These are phyloP conservation scores for Cossypha heuglini DNA, from an alignment of 2,797 vertebrate species.

Conservation along the genomic window DNA sequence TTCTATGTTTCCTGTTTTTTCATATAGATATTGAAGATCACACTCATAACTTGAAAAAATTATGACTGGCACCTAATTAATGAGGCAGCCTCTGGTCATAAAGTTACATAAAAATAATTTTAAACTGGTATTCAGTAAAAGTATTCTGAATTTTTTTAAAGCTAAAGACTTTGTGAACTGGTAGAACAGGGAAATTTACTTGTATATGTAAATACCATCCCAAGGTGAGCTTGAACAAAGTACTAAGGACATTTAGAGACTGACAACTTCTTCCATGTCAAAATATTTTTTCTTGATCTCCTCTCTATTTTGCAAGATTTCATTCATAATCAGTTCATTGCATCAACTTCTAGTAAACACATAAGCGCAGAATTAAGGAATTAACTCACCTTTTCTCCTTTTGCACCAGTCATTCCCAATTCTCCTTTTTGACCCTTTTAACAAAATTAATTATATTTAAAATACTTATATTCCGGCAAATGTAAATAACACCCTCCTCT, in stretches of 20 bases:
- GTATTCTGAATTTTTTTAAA: neutral
- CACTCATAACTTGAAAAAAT: neutral
- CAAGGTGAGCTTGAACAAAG: neutral
- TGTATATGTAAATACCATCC: neutral
- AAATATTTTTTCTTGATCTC: neutral
- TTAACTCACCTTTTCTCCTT: constrained; percentile 84
- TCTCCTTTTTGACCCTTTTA: constrained; percentile 79
- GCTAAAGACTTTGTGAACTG: neutral
- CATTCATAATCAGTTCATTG: neutral
- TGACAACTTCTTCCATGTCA: neutral
- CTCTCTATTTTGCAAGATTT: neutral
- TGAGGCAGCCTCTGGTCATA: neutral
- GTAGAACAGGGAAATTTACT: neutral
- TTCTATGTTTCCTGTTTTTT: neutral
- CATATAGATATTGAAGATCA: neutral
- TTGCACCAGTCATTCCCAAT: constrained; percentile 69
- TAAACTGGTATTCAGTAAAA: neutral
- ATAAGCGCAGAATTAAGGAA: neutral
- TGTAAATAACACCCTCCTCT: neutral
- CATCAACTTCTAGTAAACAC: neutral
- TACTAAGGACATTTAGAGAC: neutral
- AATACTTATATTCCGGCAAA: neutral
- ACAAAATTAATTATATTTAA: constrained; percentile 12
- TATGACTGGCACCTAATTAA: neutral
- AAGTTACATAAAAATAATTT: neutral